These are phyloP conservation scores for Pectinophora gossypiella DNA, from an alignment of 1,140 invertebrate genomes.

Conservation along the genomic window DNA sequence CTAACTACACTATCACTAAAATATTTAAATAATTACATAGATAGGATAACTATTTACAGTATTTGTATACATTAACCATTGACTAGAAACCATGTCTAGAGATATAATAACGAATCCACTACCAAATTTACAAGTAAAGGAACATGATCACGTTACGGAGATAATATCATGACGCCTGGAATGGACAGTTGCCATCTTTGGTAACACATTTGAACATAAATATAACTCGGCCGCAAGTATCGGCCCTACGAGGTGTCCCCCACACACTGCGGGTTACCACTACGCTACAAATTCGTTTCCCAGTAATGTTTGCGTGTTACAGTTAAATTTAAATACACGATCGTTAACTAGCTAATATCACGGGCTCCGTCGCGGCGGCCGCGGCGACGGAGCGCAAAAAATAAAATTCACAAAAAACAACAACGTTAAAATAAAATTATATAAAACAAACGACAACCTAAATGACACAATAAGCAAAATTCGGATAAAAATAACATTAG, in stretches of 20 bases:
- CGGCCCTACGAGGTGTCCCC: too few relatives aligned
- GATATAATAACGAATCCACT: slow-evolving; percentile 47
- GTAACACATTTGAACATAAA: slow-evolving; percentile 59
- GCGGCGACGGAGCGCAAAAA: slow-evolving; percentile 45
- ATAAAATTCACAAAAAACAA: slow-evolving; percentile 71
- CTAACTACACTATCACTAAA: slow-evolving; percentile 47
- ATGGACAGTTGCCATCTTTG: slow-evolving; percentile 64
- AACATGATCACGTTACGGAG: slow-evolving; percentile 36
- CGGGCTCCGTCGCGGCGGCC: slow-evolving; percentile 38
- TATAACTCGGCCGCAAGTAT: too few relatives aligned
- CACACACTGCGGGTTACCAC: too few relatives aligned
- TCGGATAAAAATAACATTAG: neutral
- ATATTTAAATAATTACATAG: slow-evolving; percentile 54
- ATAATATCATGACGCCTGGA: slow-evolving; percentile 24
- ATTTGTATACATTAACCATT: slow-evolving; percentile 63
- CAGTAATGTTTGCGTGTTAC: too few relatives aligned
- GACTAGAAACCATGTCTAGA: slow-evolving; percentile 68
- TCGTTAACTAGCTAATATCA: slow-evolving; percentile 67
- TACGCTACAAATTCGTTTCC: too few relatives aligned
- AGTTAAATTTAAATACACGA: too few relatives aligned
- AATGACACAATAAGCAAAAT: too few relatives aligned
- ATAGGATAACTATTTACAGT: slow-evolving; percentile 53
- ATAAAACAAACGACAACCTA: slow-evolving; percentile 63
- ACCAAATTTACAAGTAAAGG: slow-evolving; percentile 56
- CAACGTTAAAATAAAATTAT: slow-evolving; percentile 64